Evolutionary conservation across 2,113 vertebrate species (phyloP), one percentile per base, ranked within the genome.

Genomic region (Mola mola): DNA sequence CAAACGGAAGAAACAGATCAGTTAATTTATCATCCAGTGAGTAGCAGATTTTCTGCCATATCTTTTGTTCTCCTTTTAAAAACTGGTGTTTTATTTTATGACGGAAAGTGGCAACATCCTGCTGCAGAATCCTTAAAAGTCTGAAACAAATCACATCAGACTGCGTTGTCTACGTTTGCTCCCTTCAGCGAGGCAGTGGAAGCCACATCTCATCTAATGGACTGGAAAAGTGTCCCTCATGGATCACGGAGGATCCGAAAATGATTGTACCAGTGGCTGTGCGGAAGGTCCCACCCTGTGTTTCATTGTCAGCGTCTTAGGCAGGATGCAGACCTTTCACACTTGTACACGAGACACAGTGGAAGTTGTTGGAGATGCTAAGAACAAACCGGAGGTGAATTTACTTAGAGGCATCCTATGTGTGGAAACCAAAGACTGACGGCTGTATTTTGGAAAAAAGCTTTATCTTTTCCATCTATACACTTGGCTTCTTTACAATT

Each of bases 281-380:
- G 34, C 58, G 56, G 77, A 79, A 70, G 55, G 43, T 64, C 59
- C 44, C 75, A 38, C 72, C 79, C 74, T 40, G 41, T 20, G 60
- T 66, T 59, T 73, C 63, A 80, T 80, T 83, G 86, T 84, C 41
- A 28, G 56, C 12, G 21, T 69, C 51, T 62, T 26, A 26, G 59
- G 36, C 74, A 84, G 87, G 84, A 89, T 76, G 75, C 37, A 52
- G 66, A 76, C 50, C 67, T 66, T 86, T 91, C 83, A 82, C 78
- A 87, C 82, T 74, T 76, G 55, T 13, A 12, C 62, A 44, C 11
- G 19, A 73, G 66, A 53, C 47, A 41, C 36, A 26, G 61, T 69
- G 72, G 78, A 77, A 85, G 69, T 79, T 73, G 68, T 74, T 75
- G 24, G 25, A 44, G 50, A 36, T 46, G 40, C 66, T 59, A 44